Evolutionary conservation across 2,797 vertebrate species (phyloP), one percentile per base, ranked within the genome.

Genomic region (Oryzias dopingdopingensis): DNA sequence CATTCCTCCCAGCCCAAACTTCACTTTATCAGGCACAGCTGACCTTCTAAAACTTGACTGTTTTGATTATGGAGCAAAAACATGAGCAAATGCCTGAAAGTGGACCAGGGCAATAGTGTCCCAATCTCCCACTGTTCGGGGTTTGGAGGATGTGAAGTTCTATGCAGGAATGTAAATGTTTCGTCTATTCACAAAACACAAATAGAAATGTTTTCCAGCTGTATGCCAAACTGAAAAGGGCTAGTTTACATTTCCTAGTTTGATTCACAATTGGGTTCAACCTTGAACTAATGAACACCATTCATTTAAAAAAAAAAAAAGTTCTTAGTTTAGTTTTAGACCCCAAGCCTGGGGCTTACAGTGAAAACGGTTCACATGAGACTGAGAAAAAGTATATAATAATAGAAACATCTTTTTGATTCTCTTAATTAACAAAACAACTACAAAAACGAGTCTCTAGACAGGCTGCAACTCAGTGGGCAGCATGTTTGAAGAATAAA

Each of bases 41-140:
- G 79, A 81, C 80, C 75, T 84, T 82, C 67, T 63, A 13, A 49
- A 75, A 41, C 49, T 52, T 68, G 52, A 14, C 22, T 56, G 61
- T 56, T 79, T 67, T 46, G 43, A 61, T 73, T 16, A 49, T 56
- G 61, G 42, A 48, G 42, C 24, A 26, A 61, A 42, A 22, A 59
- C 52, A 48, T 17, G 50, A 49, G 17, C 22, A 48, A 37, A 67
- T 59, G 42, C 4, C 37, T 55, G 26, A 47, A 42, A 54, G 1
- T 57, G 23, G 62, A 7, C 62, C 63, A 59, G 2, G 42, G 7
- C 51, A 63, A 62, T 46, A 37, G 24, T 42, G 44, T 14, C 40
- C 41, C 52, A 41, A 71, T 18, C 32, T 51, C 32, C 58, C 26
- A 29, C 48, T 72, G 72, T 12, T 13, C 10, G 32, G 29, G 32